phyloP scores from a whole-genome alignment of 2,113 vertebrate genomes.

The Sebastes fasciatus region DNA sequence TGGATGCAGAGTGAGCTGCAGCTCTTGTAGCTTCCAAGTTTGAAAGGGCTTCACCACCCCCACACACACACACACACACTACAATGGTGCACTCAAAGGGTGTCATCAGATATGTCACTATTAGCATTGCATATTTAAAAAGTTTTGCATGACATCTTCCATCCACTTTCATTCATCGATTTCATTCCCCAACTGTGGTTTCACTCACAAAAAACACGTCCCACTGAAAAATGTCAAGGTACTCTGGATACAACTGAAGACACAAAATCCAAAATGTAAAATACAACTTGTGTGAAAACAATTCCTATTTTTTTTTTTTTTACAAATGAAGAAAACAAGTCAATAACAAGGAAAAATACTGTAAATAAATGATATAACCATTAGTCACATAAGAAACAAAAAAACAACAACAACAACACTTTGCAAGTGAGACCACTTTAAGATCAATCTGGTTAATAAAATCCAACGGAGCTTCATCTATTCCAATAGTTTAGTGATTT shows the following conservation, averaged over 20 bases:
- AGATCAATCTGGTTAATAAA: constrained; percentile 39
- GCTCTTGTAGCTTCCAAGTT: constrained; percentile 6
- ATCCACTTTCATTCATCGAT: constrained; percentile 8
- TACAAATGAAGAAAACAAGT: constrained; percentile 25
- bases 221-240: constrained; percentile 77
- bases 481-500: constrained; percentile 5
- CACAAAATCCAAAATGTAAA: constrained; percentile 59
- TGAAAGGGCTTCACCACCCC: constrained; percentile 27
- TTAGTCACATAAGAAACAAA: constrained; percentile 33
- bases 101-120: constrained; percentile 38
- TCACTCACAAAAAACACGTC: constrained; percentile 30
- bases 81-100: constrained; percentile 23
- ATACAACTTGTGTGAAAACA: constrained; percentile 45
- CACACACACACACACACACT: neutral
- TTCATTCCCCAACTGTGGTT: constrained; percentile 19
- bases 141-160: constrained; percentile 40
- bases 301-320: neutral
- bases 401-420: neutral
- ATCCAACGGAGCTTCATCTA: neutral
- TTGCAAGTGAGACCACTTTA: constrained; percentile 34
- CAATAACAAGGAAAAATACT: constrained; percentile 18
- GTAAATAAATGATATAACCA: constrained; percentile 27
- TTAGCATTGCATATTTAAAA: constrained; percentile 66
- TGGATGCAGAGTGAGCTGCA: neutral
- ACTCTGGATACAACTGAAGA: constrained; percentile 78